These are phyloP conservation scores for Oncorhynchus gorbuscha DNA, from an alignment of 2,113 vertebrate species.

Conservation along the genomic window DNA sequence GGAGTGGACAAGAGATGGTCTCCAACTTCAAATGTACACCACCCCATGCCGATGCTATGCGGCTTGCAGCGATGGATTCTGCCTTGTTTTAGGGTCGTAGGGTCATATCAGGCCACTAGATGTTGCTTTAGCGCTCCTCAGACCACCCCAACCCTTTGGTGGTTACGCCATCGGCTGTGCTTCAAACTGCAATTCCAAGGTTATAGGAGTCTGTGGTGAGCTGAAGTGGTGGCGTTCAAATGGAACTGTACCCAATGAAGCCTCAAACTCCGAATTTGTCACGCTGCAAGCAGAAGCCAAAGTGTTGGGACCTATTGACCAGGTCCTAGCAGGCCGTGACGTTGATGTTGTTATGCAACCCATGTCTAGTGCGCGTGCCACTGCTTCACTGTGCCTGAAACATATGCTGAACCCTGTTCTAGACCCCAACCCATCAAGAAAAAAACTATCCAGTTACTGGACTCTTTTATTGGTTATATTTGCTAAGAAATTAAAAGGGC, in stretches of 20 bases:
- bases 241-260: background rate
- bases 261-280: background rate
- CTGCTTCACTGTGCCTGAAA: background rate
- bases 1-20: background rate
- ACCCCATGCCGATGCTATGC: background rate
- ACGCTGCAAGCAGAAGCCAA: background rate
- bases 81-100: background rate
- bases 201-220: background rate
- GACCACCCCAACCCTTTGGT: background rate
- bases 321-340: slow-evolving; percentile 1
- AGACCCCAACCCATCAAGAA: background rate
- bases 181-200: background rate
- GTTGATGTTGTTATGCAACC: slow-evolving; percentile 21
- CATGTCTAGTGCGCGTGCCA: background rate
- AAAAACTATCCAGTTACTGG: background rate
- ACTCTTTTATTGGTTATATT: background rate
- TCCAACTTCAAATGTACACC: background rate
- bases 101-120: background rate
- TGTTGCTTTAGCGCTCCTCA: background rate
- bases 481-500: too few species aligned
- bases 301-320: background rate
- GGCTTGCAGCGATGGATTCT: background rate
- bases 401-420: background rate
- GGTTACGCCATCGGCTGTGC: background rate
- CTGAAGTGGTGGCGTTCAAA: background rate